These are phyloP conservation scores for Iphiclides podalirius DNA, from an alignment of 2,888 invertebrate species.

Conservation along the genomic window DNA sequence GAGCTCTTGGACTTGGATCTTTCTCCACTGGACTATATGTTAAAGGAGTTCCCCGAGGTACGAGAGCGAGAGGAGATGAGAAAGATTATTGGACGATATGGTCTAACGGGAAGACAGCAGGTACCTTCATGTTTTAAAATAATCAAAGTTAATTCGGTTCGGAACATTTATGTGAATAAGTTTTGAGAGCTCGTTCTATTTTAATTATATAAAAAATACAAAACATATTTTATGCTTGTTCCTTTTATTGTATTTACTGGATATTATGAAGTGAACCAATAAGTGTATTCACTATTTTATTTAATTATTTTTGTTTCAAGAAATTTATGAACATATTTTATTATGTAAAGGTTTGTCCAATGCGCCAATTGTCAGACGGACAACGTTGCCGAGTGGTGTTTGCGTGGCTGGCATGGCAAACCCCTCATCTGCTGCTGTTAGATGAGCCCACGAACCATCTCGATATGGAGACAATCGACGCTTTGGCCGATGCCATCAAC, in stretches of 20 bases:
- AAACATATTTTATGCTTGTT: too few relatives aligned
- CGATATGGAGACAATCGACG: slow-evolving; percentile 99
- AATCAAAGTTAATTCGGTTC: too few relatives aligned
- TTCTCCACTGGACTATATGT: slow-evolving; percentile 98
- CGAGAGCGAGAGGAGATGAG: slow-evolving; percentile 99
- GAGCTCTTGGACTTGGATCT: slow-evolving; percentile 96
- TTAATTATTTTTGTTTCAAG: too few relatives aligned
- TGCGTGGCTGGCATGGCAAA: slow-evolving; percentile 98
- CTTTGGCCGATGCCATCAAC: slow-evolving; percentile 97
- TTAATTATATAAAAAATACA: too few relatives aligned
- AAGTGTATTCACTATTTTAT: too few relatives aligned
- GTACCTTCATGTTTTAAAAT: slow-evolving; percentile 60
- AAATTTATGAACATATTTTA: too few relatives aligned
- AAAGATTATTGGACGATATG: slow-evolving; percentile 98
- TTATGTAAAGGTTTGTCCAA: slow-evolving; percentile 97
- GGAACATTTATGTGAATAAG: too few relatives aligned
- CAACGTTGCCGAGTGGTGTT: slow-evolving; percentile 99
- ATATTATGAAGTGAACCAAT: too few relatives aligned
- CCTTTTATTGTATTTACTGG: too few relatives aligned
- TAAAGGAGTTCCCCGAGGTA: slow-evolving; percentile 96
- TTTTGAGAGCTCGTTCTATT: too few relatives aligned
- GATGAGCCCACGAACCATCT: slow-evolving; percentile 95
- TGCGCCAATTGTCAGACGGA: slow-evolving; percentile 97
- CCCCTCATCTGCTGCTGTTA: slow-evolving; percentile 93
- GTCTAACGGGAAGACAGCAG: slow-evolving; percentile 97